phyloP scores from a whole-genome alignment of 2,797 vertebrate genomes.

The Falco naumanni region DNA sequence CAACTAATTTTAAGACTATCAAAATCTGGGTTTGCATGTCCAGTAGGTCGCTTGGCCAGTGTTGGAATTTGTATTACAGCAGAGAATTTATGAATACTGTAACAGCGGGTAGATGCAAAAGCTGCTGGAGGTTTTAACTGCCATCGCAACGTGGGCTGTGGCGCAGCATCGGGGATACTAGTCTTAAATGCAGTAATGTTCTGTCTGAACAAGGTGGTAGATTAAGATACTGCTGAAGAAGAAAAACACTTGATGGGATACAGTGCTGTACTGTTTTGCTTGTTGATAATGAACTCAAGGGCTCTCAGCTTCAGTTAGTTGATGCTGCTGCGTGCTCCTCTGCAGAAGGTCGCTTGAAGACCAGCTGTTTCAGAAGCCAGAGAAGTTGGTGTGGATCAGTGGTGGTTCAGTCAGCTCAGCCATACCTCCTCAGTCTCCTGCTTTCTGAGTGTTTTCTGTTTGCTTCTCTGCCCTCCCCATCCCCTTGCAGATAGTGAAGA shows the following conservation, averaged over 20 bases:
- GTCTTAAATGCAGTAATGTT: not conserved
- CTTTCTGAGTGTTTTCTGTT: not conserved
- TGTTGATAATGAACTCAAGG: not conserved
- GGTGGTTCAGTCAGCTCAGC: not conserved
- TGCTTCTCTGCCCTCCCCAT: not conserved
- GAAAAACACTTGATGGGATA: not conserved
- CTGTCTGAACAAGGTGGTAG: not conserved
- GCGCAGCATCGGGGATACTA: not conserved
- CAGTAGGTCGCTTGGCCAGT: not conserved
- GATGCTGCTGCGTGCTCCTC: not conserved
- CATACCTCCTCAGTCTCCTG: not conserved
- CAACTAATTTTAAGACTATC: not conserved
- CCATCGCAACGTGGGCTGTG: not conserved
- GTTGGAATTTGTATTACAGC: not conserved
- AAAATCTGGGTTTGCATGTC: fast-evolving
- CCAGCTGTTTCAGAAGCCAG: not conserved
- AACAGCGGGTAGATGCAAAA: not conserved
- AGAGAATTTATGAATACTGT: not conserved
- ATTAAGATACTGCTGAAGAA: not conserved
- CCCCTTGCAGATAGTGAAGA: conserved; percentile 80
- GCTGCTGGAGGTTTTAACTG: not conserved
- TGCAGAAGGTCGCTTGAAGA: not conserved
- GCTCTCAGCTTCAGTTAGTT: not conserved
- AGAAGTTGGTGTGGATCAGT: not conserved
- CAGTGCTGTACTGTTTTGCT: not conserved